Base-by-base conservation (phyloP, 2,797 vertebrate species). In the Peromyscus melanophrys region DNA sequence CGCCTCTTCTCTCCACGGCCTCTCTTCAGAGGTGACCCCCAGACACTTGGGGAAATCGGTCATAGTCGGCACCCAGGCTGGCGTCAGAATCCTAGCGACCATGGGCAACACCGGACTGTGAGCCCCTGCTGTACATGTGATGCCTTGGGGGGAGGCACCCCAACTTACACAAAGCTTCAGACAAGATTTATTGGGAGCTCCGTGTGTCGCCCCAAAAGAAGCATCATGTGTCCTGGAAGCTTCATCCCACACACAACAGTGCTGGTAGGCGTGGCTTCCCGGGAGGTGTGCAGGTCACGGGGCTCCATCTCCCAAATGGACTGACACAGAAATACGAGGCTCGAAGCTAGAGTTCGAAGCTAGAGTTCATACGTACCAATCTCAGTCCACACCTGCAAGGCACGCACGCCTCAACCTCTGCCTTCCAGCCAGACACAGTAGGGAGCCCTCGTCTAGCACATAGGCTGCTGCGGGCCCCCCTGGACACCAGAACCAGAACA, bases 1-100 rank as follows among this genome's bases (percentile, higher is more conserved):
- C 3, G 0, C 11, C 43, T 69, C 5, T 43, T 43, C 9, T 14
- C 81, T 43, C 37, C 16, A 21, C 0, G 2, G 40, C 57, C 11
- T 46, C 59, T 71, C 81, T 88, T 43, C 57, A n/a, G 57, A 46
- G 25, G 10, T 21, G 27, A 40, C 76, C 59, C 86, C 43, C 4
- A 0, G 43, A 52, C 11, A n/a, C 87, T 16, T 31, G 21, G 67
- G n/a, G 46, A 67, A 59, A 86, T 23, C 14, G 6, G 57, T 37
- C 55, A 76, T 1, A 21, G 7, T 34, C 82, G 11, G 23, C n/a
- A 52, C 27, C 21, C 46, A 37, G 55, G 13, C 61, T 14, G 1
- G 23, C 19, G 31, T 29, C 25, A 34, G 31, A 19, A 52, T 69
- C 80, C 85, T 21, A 2, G n/a, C 31, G 27, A 25, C 57, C 4